phyloP scores from a whole-genome alignment of 2,797 vertebrate species.

The Spatula clypeata region DNA sequence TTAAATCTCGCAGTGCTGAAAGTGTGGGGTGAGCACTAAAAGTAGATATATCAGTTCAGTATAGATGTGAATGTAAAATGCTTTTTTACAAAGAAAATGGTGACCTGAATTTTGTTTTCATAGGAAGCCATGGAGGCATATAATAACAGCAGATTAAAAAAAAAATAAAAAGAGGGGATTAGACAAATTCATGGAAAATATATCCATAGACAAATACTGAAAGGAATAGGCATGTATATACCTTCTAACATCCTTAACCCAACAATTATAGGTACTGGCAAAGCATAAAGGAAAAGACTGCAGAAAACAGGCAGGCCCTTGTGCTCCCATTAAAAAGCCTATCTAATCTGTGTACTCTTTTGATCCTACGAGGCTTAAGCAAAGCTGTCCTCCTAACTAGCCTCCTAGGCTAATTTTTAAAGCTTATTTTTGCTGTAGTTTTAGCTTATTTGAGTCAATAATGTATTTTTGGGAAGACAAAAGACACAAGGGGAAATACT shows the following conservation, averaged over 20 bases:
- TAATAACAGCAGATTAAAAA: background rate
- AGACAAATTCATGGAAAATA: background rate
- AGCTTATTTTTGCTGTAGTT: background rate
- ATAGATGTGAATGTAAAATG: background rate
- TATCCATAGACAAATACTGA: background rate
- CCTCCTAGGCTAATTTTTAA: background rate
- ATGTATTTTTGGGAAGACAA: background rate
- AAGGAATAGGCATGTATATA: background rate
- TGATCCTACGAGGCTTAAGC: background rate
- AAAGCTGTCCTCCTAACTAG: background rate
- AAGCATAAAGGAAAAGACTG: background rate
- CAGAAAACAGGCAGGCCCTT: background rate
- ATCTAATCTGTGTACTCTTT: background rate
- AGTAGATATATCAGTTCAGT: background rate
- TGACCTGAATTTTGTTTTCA: background rate
- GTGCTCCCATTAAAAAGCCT: background rate
- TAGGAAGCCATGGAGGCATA: background rate
- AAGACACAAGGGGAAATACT: background rate
- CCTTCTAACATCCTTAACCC: background rate
- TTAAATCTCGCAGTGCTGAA: background rate
- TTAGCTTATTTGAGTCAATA: background rate
- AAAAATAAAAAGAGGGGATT: background rate
- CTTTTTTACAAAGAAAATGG: background rate
- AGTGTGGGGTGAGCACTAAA: accelerated
- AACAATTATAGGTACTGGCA: background rate